Base-by-base conservation (phyloP, 1,140 invertebrate genomes). In the Cyrtorhinus lividipennis region DNA sequence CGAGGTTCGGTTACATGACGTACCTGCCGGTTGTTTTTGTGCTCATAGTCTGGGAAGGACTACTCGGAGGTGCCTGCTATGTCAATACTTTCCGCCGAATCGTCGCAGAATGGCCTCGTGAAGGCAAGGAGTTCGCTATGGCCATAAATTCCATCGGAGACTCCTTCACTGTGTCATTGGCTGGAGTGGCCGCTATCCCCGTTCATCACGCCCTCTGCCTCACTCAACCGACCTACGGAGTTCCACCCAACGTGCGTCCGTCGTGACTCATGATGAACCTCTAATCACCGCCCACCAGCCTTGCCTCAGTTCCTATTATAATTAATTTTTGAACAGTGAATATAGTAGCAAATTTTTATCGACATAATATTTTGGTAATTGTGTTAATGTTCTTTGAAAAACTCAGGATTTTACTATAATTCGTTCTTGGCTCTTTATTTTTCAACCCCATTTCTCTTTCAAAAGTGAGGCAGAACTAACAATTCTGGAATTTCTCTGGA, bases 21-120 rank as follows among this genome's bases (percentile, higher is more conserved):
- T 83, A 71, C 68, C 83, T 90, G 67, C 88, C 82, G 81, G 81
- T 91, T 44, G 76, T 88, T 1, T 81, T 90, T 65, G 73, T 70
- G 0, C 70, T 90, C 15, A 81, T 90, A n/a, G 69, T 90, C 5
- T 90, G 83, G 81, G 89, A 92, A 77, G 88, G 88, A n/a, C 72
- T 91, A 1, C 71, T 91, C 3, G 86, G 90, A 48, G 90, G 90
- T 20, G 82, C 80, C n/a, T 84, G 87, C 2, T 94, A 93, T 74
- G 90, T 92, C 1, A 93, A 93, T 69, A 91, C 89, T 1, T 91
- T 87, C 69, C 87, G 87, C 67, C 78, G 76, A 68, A 87, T 93
- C 70, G 80, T 83, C 2, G 79, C 80, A 69, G 84, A 90, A 75
- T 85, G 88, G 56, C 73, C 77, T 0, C 73, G 74, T 59, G 80